Percentiles rank a stretch among this genome's conserved stretches.
Conservation (phyloP, 53 echinoderm and acorn worm genomes). For the Zoroaster sp. region DNA sequence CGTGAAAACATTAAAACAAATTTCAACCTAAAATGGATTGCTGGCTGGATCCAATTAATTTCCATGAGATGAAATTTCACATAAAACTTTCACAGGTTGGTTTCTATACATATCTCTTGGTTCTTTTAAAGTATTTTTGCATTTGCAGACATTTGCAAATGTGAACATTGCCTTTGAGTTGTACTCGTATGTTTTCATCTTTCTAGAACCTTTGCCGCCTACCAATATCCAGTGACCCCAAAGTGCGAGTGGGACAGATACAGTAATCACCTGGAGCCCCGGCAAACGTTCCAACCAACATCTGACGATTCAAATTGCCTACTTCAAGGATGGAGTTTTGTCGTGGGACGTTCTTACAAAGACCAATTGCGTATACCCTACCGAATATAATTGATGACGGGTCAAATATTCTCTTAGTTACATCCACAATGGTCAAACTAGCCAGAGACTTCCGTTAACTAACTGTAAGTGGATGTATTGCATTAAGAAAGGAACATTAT, state of each 20-base stretch:
- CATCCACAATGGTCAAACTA: not conserved
- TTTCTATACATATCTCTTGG: too few species aligned
- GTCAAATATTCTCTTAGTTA: conserved; percentile 3
- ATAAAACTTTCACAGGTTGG: too few species aligned
- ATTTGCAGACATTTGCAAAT: too few species aligned
- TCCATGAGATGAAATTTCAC: too few species aligned
- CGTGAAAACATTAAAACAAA: too few species aligned
- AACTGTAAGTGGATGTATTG: conserved; percentile 36
- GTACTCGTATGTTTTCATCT: too few species aligned
- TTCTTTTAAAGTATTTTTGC: too few species aligned
- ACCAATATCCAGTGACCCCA: not conserved
- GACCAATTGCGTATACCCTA: not conserved
- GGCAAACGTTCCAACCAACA: conserved; percentile 1
- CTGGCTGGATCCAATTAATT: too few species aligned
- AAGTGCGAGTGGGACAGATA: not conserved
- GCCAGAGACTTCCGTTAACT: not conserved
- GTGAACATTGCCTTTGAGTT: too few species aligned
- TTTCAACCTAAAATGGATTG: too few species aligned
- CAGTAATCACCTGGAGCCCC: conserved; percentile 5
- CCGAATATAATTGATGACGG: conserved; percentile 24
- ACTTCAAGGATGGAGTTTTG: not conserved
- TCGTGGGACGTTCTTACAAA: not conserved
- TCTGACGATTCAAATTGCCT: not conserved
- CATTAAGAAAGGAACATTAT: too few species aligned
- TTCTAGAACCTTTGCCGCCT: conserved; percentile 7